Evolutionary conservation across 1,140 invertebrate genomes (phyloP), one percentile per base, ranked within the genome.

Genomic region (Hetaerina americana): DNA sequence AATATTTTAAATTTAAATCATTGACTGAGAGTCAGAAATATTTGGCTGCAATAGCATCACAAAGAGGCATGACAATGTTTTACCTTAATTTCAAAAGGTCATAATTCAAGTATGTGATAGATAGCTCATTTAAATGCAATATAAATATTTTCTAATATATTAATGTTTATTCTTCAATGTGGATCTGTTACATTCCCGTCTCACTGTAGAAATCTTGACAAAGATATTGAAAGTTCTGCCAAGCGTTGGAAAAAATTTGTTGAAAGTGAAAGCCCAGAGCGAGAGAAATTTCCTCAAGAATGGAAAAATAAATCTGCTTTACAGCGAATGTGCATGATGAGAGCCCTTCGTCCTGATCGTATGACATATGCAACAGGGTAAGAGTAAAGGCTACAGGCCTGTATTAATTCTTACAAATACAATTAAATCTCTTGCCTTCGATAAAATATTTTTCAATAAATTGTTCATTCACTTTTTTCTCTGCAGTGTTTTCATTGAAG

Each of bases 161-260:
- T n/a, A n/a, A n/a, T n/a, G n/a, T n/a, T n/a, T n/a, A n/a, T n/a
- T n/a, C n/a, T n/a, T n/a, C n/a, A n/a, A n/a, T n/a, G n/a, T n/a
- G n/a, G n/a, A n/a, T n/a, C n/a, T n/a, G n/a, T n/a, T n/a, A n/a
- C n/a, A n/a, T n/a, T n/a, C n/a, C n/a, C n/a, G n/a, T 15, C 31
- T 40, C 6, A 40, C 22, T 57, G 2, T 57, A 86, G 87, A 73
- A 92, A 92, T 78, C 82, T 98, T 1, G 95, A 97, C 78, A 89
- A 92, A 73, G 96, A 98, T 78, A 93, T 98, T 74, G 94, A 97
- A 82, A 90, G 92, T 0, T 93, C 94, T 0, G 87, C 89, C 0
- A 97, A 97, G 80, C 80, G 92, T 27, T 97, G 94, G 96, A 91
- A 91, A 76, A 96, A 95, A 78, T 95, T 95, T 77, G 89, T 95